Percentiles rank a stretch among this genome's conserved stretches.
phyloP scores from a whole-genome alignment of 1,140 invertebrate species.

The Limonius californicus region DNA sequence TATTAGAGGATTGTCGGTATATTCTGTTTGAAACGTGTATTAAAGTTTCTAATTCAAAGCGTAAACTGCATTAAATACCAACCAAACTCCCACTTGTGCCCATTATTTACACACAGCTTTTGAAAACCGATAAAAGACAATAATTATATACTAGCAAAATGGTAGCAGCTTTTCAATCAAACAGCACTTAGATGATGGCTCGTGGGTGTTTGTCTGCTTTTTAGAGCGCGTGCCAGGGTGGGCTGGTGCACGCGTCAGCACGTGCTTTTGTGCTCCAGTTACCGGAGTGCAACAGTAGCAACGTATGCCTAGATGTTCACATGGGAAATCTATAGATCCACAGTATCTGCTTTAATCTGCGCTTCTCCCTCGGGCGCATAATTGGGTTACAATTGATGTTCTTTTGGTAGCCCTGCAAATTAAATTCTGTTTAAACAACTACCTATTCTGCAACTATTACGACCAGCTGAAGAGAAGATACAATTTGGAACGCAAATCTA shows the following conservation, averaged over 20 bases:
- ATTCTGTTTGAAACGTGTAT: no score
- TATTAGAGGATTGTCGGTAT: no score
- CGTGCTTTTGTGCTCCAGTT: conserved; percentile 27
- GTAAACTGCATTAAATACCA: no score
- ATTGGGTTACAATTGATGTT: conserved; percentile 33
- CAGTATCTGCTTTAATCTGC: conserved; percentile 20
- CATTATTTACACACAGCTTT: not conserved
- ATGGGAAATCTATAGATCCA: conserved; percentile 33
- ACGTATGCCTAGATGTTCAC: conserved; percentile 24
- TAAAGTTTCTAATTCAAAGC: no score
- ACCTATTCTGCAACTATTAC: no score
- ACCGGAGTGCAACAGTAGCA: conserved; percentile 18
- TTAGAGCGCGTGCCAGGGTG: conserved; percentile 19
- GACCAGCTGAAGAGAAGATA: no score
- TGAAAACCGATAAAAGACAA: conserved; percentile 7
- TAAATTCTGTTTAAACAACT: not conserved
- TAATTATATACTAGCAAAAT: conserved; percentile 16
- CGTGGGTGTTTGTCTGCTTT: conserved; percentile 27
- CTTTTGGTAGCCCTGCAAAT: conserved; percentile 18
- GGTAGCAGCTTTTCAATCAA: conserved; percentile 11
- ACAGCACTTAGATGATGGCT: conserved; percentile 12
- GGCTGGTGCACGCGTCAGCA: conserved; percentile 15
- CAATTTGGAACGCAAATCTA: no score
- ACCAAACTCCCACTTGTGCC: no score
- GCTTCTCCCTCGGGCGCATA: conserved; percentile 21